phyloP scores from a whole-genome alignment of 2,888 invertebrate species.

The Apotomis turbidana region DNA sequence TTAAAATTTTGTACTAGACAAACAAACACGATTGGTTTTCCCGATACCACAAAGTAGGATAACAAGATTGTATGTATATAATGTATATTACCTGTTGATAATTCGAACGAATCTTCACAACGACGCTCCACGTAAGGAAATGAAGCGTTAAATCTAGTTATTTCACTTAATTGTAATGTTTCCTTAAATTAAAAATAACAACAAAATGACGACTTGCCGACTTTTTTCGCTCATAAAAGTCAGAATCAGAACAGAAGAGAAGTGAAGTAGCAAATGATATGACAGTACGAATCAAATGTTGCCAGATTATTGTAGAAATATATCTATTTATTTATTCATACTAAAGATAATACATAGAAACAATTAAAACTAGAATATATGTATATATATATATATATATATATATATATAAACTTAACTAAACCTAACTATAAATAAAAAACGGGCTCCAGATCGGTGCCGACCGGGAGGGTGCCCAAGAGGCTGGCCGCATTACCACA shows the following conservation, averaged over 20 bases:
- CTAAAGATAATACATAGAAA: too few species aligned
- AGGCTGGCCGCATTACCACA: too few species aligned
- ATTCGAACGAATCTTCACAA: not conserved
- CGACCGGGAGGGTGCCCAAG: too few species aligned
- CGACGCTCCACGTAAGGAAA: not conserved
- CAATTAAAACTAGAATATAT: too few species aligned
- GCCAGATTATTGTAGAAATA: too few species aligned
- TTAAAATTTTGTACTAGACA: not conserved
- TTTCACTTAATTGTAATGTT: constrained; percentile 46
- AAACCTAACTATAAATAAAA: too few species aligned
- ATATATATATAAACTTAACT: too few species aligned
- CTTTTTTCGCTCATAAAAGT: not conserved
- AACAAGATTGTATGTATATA: not conserved
- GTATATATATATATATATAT: too few species aligned
- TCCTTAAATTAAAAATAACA: constrained; percentile 4
- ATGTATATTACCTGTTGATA: constrained; percentile 6
- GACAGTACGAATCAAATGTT: not conserved
- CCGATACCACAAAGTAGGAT: not conserved
- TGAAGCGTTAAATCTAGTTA: not conserved
- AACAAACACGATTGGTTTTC: not conserved
- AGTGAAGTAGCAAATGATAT: not conserved
- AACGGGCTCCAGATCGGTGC: too few species aligned
- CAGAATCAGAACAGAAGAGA: not conserved
- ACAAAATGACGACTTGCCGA: not conserved
- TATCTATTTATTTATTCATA: too few species aligned